A percentile compares a stretch with the other conserved stretches of the same genome.
phyloP scores from a whole-genome alignment of 2,113 vertebrate species.

The Trichomycterus rosablanca region DNA sequence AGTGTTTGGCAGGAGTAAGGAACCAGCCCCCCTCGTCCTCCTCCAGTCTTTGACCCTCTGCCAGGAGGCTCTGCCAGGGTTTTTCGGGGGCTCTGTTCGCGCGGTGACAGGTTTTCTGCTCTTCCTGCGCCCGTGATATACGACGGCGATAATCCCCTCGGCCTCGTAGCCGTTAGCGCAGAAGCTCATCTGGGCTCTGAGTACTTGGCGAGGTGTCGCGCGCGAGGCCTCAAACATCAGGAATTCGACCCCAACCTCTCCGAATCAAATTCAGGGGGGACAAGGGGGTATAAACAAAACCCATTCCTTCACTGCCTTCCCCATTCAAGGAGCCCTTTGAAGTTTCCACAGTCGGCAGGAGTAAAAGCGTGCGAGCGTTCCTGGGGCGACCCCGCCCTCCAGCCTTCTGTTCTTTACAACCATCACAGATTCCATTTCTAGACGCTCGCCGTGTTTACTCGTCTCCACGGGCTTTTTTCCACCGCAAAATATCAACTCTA shows the following conservation, averaged over 20 bases:
- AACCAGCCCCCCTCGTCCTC: neutral
- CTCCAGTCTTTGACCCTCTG: conserved; percentile 22
- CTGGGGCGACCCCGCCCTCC: conserved; percentile 54
- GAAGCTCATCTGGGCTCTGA: conserved; percentile 11
- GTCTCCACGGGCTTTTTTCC: conserved; percentile 62
- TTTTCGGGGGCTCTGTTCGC: conserved; percentile 12
- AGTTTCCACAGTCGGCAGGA: conserved; percentile 33
- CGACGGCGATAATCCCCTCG: conserved; percentile 9
- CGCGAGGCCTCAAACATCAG: neutral
- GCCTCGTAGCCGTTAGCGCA: conserved; percentile 12
- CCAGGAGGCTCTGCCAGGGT: conserved; percentile 27
- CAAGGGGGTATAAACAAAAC: conserved; percentile 13
- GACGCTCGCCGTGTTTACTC: conserved; percentile 46
- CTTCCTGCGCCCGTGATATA: conserved; percentile 17
- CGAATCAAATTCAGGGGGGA: conserved; percentile 18
- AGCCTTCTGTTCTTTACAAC: conserved; percentile 15
- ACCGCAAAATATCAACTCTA: conserved; percentile 54
- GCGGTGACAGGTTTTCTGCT: conserved; percentile 20
- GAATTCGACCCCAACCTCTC: neutral
- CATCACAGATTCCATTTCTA: conserved; percentile 56
- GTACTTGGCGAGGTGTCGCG: conserved; percentile 9
- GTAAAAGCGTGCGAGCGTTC: conserved; percentile 38
- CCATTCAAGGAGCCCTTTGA: conserved; percentile 28
- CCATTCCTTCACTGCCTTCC: conserved; percentile 13
- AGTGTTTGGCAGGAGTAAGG: conserved; percentile 19